Evolutionary conservation across 2,113 vertebrate species (phyloP).

Genomic region (Climacteris rufus): DNA sequence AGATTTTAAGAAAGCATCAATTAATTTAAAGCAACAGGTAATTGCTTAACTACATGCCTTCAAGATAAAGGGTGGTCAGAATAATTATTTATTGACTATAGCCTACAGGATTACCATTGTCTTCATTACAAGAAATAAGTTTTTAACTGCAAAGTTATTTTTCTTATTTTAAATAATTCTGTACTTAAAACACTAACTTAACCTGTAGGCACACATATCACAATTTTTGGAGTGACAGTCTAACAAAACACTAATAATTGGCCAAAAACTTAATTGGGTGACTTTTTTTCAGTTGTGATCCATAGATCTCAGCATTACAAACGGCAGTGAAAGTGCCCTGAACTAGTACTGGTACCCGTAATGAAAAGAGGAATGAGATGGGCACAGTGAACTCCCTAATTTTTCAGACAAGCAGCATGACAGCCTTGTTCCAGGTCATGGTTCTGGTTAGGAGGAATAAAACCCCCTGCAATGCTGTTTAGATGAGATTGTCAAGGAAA

Average conservation of each 20-base stretch:
- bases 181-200: background rate
- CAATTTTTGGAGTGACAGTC: background rate
- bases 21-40: background rate
- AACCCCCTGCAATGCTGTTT: background rate
- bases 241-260: background rate
- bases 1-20: background rate
- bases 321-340: background rate
- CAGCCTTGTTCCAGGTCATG: background rate
- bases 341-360: rapidly evolving
- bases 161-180: background rate
- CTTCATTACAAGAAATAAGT: background rate
- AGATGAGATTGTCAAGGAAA: background rate
- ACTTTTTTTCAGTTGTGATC: background rate
- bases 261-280: background rate
- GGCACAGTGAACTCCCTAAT: background rate
- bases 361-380: background rate
- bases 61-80: background rate
- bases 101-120: background rate
- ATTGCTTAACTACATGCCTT: background rate
- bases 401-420: background rate
- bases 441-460: background rate
- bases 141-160: background rate
- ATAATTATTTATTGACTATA: background rate
- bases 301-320: background rate
- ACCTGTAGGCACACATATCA: background rate